Evolutionary conservation across 2,113 vertebrate genomes (phyloP).

Genomic region (Planiliza haematocheilus): DNA sequence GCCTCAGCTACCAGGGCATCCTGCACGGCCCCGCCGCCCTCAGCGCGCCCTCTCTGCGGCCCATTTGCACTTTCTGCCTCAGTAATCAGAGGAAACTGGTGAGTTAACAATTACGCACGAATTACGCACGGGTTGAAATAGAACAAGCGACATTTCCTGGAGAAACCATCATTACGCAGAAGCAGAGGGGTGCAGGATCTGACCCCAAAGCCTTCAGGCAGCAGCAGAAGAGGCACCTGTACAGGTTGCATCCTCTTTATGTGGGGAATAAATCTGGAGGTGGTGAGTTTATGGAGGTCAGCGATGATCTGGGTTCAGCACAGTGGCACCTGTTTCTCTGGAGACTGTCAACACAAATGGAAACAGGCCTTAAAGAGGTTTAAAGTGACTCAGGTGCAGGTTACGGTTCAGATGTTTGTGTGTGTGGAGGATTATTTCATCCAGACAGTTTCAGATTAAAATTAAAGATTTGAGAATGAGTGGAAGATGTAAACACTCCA

Average conservation of each 20-base stretch:
- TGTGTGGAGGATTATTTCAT: no score
- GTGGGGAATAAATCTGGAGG: background rate
- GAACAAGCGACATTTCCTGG: no score
- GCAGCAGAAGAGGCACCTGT: conserved; percentile 2
- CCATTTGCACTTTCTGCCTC: conserved; percentile 94
- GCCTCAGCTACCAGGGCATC: conserved; percentile 81
- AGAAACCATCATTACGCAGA: background rate
- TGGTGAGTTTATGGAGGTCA: background rate
- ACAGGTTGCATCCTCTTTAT: background rate
- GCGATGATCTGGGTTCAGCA: background rate
- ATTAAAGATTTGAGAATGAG: no score
- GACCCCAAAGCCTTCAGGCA: background rate
- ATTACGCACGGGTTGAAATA: no score
- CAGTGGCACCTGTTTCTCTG: conserved; percentile 60
- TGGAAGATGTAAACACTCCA: no score
- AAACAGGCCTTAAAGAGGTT: background rate
- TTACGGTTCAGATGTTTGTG: no score
- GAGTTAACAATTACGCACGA: no score
- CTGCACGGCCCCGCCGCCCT: conserved; percentile 70
- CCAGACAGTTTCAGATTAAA: no score
- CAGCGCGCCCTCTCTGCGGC: conserved; percentile 76
- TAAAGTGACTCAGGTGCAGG: background rate
- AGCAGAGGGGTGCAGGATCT: no score
- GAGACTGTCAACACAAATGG: conserved; percentile 38
- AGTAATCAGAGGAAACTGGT: conserved; percentile 90